Evolutionary conservation across 2,888 invertebrate species (phyloP), one percentile per base, ranked within the genome.

Genomic region (Drosophila austrosaltans): DNA sequence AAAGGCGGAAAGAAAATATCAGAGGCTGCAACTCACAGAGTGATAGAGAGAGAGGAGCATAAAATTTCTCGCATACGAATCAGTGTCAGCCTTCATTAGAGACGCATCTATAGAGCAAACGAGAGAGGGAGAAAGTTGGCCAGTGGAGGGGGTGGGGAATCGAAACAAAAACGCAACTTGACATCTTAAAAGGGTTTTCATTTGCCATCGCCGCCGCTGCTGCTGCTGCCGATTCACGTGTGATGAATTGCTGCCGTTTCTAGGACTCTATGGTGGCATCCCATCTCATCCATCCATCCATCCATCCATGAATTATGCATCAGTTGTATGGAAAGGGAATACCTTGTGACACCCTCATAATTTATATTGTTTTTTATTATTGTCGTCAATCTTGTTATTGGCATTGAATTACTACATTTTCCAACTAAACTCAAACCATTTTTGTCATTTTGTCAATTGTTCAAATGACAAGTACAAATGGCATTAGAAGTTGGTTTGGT

Each of bases 171-270:
- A 79, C 75, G 71, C 69, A 76, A 78, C 32, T 75, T 89, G 89
- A 87, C 87, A 85, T 79, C 88, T 87, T 87, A 87, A 87, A 87
- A 87, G 86, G 86, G 88, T 89, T 89, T 65, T 48, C 48, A 54
- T 32, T 53, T 60, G 42, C 66, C 59, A 12, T 8, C 20, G 42
- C 16, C 44, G n/a, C 7, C 36, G 36, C 30, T 25, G 2, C 32
- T 25, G 6, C 2, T 39, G 22, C 32, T 56, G 39, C 32, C 58
- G 62, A 66, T 48, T 48, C 78, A 80, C 62, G 68, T 76, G 64
- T 79, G 79, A 75, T 66, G 60, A 66, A 69, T 56, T 53, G 66
- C 81, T 71, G 72, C 69, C 68, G 77, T 66, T 74, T 79, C 67
- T 48, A 77, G 68, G 62, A 40, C 28, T 28, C 61, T 30, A 40